These are phyloP conservation scores for Oxyruncus cristatus DNA, from an alignment of 2,113 vertebrate species.

Conservation along the genomic window DNA sequence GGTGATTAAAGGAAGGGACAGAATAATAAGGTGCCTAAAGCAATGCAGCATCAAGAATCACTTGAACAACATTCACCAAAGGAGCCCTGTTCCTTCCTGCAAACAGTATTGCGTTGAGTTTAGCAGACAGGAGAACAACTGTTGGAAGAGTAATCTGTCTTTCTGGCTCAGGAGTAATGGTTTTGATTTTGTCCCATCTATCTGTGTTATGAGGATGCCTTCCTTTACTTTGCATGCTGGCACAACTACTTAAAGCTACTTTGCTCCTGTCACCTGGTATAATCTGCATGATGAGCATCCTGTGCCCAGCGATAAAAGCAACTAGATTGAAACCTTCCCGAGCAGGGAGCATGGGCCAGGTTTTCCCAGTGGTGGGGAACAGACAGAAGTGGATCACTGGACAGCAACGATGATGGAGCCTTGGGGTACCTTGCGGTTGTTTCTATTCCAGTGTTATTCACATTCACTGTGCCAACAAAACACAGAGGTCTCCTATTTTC, in stretches of 20 bases:
- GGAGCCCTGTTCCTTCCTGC: not conserved
- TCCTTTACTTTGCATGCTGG: not conserved
- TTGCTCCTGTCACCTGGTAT: not conserved
- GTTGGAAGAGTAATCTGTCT: not conserved
- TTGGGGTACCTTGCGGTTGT: rapidly evolving
- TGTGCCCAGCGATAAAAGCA: not conserved
- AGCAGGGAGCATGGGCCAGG: not conserved
- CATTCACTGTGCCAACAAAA: not conserved
- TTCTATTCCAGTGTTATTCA: not conserved
- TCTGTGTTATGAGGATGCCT: not conserved
- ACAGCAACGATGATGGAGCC: not conserved
- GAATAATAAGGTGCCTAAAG: not conserved
- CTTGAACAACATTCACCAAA: not conserved
- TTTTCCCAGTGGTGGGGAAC: not conserved
- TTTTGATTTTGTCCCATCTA: not conserved
- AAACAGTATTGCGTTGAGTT: not conserved
- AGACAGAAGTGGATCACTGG: not conserved
- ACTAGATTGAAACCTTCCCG: not conserved
- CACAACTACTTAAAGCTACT: not conserved
- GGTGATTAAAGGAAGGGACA: not conserved
- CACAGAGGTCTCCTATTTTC: not conserved
- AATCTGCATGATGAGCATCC: not conserved
- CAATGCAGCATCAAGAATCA: not conserved
- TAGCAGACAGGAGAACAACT: not conserved
- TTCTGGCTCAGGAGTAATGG: not conserved